Evolutionary conservation across 2,888 invertebrate genomes (phyloP).

Genomic region (Spatulosminthurus flaviceps): DNA sequence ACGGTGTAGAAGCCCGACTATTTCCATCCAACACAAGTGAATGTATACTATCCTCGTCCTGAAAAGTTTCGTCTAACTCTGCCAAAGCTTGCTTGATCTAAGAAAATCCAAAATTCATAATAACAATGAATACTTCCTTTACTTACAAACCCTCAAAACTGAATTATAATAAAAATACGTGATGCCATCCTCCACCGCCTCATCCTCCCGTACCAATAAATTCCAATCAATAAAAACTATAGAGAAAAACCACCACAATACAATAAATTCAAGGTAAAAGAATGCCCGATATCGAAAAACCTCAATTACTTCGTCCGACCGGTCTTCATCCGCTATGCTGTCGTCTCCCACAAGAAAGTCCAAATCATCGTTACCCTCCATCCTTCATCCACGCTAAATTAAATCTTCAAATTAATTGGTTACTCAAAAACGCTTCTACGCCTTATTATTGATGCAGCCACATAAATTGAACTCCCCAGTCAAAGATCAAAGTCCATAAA

Average conservation of each 20-base stretch:
- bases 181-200: no score
- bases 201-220: not conserved
- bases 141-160: no score
- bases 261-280: not conserved
- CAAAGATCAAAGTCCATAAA: no score
- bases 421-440: no score
- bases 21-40: slow-evolving; percentile 5
- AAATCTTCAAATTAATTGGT: no score
- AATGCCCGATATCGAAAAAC: not conserved
- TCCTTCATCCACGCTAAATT: no score
- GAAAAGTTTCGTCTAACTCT: slow-evolving; percentile 54
- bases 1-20: no score
- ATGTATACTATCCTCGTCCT: slow-evolving; percentile 50
- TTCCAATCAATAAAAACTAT: not conserved
- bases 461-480: no score
- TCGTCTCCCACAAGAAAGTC: slow-evolving; percentile 12
- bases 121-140: no score
- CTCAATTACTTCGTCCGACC: slow-evolving; percentile 33
- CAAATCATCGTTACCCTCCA: not conserved
- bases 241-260: not conserved
- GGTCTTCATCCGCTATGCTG: slow-evolving; percentile 33
- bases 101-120: not conserved
- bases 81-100: slow-evolving; percentile 54
- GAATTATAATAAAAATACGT: no score
- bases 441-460: no score